Percentiles rank a stretch among this genome's conserved stretches.
phyloP scores from a whole-genome alignment of 2,888 invertebrate genomes.

The Nymphalis c-album region DNA sequence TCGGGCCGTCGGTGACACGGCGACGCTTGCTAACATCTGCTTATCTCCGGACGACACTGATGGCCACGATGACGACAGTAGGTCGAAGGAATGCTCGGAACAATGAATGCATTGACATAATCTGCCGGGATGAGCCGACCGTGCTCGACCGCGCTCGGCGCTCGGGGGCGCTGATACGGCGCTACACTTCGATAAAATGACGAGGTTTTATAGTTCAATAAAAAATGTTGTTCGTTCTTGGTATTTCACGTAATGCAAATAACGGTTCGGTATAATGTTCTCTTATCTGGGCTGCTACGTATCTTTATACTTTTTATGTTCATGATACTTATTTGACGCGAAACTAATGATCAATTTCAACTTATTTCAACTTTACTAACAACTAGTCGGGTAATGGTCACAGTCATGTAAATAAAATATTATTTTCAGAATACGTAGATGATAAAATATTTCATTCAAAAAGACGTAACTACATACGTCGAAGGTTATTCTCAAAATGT shows the following conservation, averaged over 20 bases:
- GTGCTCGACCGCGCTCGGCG: neutral
- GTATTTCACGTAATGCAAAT: conserved; percentile 1
- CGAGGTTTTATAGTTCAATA: conserved; percentile 6
- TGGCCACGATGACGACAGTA: conserved; percentile 23
- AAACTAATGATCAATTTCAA: neutral
- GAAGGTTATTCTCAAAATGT: no score
- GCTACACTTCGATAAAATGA: neutral
- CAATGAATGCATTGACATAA: conserved; percentile 7
- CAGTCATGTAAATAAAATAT: no score
- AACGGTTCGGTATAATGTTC: neutral
- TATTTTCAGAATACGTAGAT: neutral
- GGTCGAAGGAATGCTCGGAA: conserved; percentile 23
- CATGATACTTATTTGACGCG: neutral
- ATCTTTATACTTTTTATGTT: neutral
- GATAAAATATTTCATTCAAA: no score
- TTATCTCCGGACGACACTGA: conserved; percentile 27
- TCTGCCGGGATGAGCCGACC: neutral
- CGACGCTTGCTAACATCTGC: conserved; percentile 19
- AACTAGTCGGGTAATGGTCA: neutral
- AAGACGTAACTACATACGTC: no score
- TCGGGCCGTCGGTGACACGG: neutral
- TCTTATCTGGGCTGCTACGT: neutral
- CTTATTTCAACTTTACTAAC: neutral
- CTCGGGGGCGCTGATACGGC: no score
- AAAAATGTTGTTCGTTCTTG: neutral